These are phyloP conservation scores for Panopea generosa DNA, from an alignment of 2,888 invertebrate species.

Conservation along the genomic window DNA sequence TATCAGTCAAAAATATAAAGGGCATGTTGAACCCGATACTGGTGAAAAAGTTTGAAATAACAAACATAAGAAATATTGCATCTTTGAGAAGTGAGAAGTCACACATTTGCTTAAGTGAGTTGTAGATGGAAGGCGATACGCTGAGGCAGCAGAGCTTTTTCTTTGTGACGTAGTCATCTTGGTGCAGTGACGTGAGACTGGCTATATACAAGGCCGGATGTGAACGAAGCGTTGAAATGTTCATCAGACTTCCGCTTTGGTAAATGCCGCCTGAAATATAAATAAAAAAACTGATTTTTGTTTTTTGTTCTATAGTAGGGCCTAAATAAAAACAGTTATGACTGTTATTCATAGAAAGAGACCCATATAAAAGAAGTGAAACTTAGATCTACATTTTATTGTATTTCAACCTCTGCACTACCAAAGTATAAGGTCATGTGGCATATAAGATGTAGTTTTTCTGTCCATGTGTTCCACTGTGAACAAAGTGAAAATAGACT, in stretches of 20 bases:
- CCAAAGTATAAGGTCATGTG: background rate
- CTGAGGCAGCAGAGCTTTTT: slow-evolving; percentile 76
- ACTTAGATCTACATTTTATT: too few relatives aligned
- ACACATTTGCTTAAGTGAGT: slow-evolving; percentile 88
- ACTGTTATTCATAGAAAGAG: background rate
- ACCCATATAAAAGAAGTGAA: background rate
- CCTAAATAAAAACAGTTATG: background rate
- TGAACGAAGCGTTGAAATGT: slow-evolving; percentile 85
- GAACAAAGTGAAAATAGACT: too few relatives aligned
- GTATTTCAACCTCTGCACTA: too few relatives aligned
- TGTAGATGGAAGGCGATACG: slow-evolving; percentile 68
- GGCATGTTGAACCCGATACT: slow-evolving; percentile 97
- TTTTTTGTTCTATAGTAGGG: too few relatives aligned
- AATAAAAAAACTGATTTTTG: too few relatives aligned
- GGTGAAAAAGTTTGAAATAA: slow-evolving; percentile 95
- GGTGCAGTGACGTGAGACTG: slow-evolving; percentile 82
- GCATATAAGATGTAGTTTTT: background rate
- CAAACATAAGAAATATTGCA: slow-evolving; percentile 94
- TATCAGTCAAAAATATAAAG: slow-evolving; percentile 92
- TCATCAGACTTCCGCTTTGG: slow-evolving; percentile 92
- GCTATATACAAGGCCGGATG: slow-evolving; percentile 83
- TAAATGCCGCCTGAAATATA: slow-evolving; percentile 90
- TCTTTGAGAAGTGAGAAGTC: slow-evolving; percentile 94
- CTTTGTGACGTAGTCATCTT: slow-evolving; percentile 66
- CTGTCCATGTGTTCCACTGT: too few relatives aligned